Base-by-base conservation (phyloP, 2,888 invertebrate species). In the Bombyx huttoni region DNA sequence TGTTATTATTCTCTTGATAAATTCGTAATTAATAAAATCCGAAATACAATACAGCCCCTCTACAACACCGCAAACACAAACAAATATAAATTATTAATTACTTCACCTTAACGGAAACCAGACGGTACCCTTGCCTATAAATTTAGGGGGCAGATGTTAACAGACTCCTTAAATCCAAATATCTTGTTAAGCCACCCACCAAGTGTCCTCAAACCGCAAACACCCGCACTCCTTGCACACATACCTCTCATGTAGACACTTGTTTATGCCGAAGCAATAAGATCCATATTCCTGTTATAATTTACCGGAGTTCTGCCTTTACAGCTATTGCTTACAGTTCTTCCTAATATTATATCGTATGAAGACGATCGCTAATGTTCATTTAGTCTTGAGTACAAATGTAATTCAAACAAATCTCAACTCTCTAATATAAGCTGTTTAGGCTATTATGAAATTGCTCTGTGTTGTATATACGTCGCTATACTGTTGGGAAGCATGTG, bases 31-130 rank as follows among this genome's bases (percentile, higher is more conserved):
- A 59, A n/a, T 61, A 59, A 60, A 61, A 63, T 61, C 58, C 62
- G 62, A 63, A 65, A 59, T 63, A 55, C 57, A 61, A 58, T 62
- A 61, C 63, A 57, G 61, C 71, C 71, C 40, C 40, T 40, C 24
- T 67, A 60, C 65, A 62, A 61, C 64, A 67, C 68, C 73, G 64
- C 69, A 75, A 75, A 70, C 73, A 68, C 66, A 67, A 76, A 71
- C 79, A 73, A 79, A 78, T 82, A 81, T 82, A 79, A 84, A 85
- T 86, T 82, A 87, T 84, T 88, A 87, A 88, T 87, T 84, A 83
- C 79, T 74, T 77, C 77, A 82, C 80, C 79, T 80, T 73, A 75
- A 70, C 68, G 67, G 67, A 69, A 68, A 70, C 70, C 73, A 73
- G 70, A 79, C 68, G 78, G 74, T 78, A 86, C 86, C 84, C 86